Base-by-base conservation (phyloP, 2,797 vertebrate genomes). In the Parauchenoglanis punctatus region DNA sequence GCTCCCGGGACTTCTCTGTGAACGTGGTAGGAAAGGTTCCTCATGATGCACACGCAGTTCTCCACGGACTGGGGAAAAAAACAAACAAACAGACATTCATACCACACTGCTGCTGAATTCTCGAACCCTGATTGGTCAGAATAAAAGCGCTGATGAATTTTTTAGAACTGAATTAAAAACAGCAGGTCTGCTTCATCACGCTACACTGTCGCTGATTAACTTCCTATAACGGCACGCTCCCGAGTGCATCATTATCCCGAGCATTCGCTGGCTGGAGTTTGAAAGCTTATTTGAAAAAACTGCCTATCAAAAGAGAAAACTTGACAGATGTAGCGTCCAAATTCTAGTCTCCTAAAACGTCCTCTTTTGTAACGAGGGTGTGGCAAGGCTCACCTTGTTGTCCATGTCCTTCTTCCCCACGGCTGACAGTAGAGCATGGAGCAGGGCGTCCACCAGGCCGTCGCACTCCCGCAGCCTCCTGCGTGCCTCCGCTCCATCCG, bases 1-100 rank as follows among this genome's bases (percentile, higher is more conserved):
- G 98, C 98, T 49, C 98, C 99, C 0, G 99, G 99, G n/a, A 99
- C 96, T 93, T 99, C 99, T 95, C 97, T 99, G 94, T 99, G 99
- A 88, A 99, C 98, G 0, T 99, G 99, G 92, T 99, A 99, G 85
- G 98, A 99, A 90, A 99, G 96, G 94, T 99, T 99, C 91, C 99
- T 94, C 98, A 99, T 99, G 93, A 99, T 99, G 91, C 98, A 99
- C 88, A 99, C 98, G 0, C 98, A 99, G 92, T 99, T 99, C 95
- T 99, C 99, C 93, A 99, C 98, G 0, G 98, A 99, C 98, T 99
- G 92, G n/a, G 17, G 40, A 0, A 18, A 65, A 40, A 40, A 40
- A 3, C 40, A 40, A 40, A 40, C 40, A 40, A 40, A 40, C 40
- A 40, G 1, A 23, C 20, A 23, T 59, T 7, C 20, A 59, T 23